Conservation (phyloP, 2,113 vertebrate genomes). For the Gavialis gangeticus region DNA sequence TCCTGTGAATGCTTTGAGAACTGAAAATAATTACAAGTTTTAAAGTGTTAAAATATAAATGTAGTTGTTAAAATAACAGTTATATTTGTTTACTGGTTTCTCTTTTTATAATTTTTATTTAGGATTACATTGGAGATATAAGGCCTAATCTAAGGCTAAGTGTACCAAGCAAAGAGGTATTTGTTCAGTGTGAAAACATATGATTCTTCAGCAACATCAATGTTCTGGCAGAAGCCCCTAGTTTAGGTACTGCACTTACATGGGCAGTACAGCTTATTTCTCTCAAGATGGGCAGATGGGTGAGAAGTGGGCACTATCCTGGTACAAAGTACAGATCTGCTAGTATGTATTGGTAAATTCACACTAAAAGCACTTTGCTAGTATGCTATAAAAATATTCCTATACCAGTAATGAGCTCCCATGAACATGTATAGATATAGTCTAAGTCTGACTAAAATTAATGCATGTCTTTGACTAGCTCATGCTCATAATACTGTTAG, state of each 20-base stretch:
- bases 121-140: not conserved
- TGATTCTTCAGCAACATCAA: not conserved
- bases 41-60: conserved; percentile 22
- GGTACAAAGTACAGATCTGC: no score
- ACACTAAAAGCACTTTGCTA: no score
- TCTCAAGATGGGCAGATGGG: not conserved
- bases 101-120: not conserved
- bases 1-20: conserved; percentile 5
- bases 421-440: no score
- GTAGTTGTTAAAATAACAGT: not conserved
- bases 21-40: conserved; percentile 4
- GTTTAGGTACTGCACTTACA: not conserved
- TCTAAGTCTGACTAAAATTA: not conserved
- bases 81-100: not conserved
- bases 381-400: no score
- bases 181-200: conserved; percentile 22
- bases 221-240: conserved; percentile 25
- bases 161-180: not conserved
- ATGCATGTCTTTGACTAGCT: not conserved
- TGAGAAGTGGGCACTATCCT: no score
- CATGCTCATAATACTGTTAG: not conserved
- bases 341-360: no score
- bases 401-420: no score
- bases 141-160: conserved; percentile 28
- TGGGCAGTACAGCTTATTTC: not conserved